phyloP scores from a whole-genome alignment of 2,888 invertebrate genomes.

The Pogonocherus hispidulus region DNA sequence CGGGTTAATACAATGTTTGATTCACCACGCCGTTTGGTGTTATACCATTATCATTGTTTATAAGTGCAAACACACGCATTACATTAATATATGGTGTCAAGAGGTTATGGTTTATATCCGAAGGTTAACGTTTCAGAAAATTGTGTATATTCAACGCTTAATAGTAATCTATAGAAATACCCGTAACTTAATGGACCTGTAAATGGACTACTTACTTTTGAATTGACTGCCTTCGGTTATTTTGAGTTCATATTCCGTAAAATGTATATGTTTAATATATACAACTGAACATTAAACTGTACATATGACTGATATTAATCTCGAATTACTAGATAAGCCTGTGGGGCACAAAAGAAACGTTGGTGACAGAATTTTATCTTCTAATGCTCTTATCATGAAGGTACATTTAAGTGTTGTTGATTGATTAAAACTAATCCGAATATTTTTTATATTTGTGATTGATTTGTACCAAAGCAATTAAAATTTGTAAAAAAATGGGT shows the following conservation, averaged over 20 bases:
- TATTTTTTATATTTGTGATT: too few species aligned
- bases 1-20: constrained; percentile 31
- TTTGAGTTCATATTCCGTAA: constrained; percentile 4
- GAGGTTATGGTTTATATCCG: constrained; percentile 7
- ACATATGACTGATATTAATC: not conserved
- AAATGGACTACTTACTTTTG: constrained; percentile 16
- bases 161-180: not conserved
- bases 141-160: constrained; percentile 3
- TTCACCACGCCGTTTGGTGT: not conserved
- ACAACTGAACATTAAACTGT: not conserved
- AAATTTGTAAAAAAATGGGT: too few species aligned
- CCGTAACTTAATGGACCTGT: constrained; percentile 4
- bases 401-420: too few species aligned
- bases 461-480: too few species aligned
- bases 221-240: constrained; percentile 9
- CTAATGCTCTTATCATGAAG: too few species aligned
- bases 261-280: not conserved
- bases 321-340: not conserved
- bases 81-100: constrained; percentile 1
- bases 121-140: constrained; percentile 20
- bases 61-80: constrained; percentile 2
- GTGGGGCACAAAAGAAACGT: not conserved
- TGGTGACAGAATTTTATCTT: not conserved
- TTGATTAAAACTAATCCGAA: too few species aligned
- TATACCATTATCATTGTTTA: constrained; percentile 6